Percentiles rank a stretch among this genome's conserved stretches.
Conservation (phyloP, 2,797 vertebrate species). For the Diplodus puntazzo region DNA sequence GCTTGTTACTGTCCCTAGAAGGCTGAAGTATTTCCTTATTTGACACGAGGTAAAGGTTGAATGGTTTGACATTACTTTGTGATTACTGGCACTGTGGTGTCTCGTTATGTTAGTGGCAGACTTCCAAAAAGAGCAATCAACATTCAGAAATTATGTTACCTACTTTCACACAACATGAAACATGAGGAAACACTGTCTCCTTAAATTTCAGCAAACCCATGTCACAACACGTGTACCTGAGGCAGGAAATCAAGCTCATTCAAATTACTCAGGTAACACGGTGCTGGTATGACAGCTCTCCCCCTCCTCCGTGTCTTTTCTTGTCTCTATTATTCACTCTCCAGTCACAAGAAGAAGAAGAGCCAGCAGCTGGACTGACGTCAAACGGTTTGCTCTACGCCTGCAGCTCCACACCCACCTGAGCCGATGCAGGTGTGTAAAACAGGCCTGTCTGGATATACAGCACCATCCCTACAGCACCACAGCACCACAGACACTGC, state of each 20-base stretch:
- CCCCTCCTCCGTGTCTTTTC: not conserved
- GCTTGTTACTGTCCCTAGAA: too few species aligned
- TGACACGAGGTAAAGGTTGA: not conserved
- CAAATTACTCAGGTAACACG: not conserved
- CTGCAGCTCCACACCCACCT: slow-evolving; percentile 30
- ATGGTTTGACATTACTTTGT: not conserved
- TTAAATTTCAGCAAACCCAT: not conserved
- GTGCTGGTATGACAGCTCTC: not conserved
- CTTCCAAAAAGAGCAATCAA: not conserved
- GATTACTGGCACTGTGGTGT: not conserved
- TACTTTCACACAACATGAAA: not conserved
- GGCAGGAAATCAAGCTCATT: slow-evolving; percentile 5
- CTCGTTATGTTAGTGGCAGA: not conserved
- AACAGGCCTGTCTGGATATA: slow-evolving; percentile 40
- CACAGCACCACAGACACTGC: not conserved
- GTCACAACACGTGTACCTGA: not conserved
- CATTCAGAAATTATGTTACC: not conserved
- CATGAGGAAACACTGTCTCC: too few species aligned
- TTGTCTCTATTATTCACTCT: not conserved
- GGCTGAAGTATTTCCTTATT: not conserved
- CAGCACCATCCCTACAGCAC: not conserved
- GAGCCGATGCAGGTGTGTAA: slow-evolving; percentile 7
- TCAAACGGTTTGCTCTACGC: slow-evolving; percentile 11
- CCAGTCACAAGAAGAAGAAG: slow-evolving; percentile 1
- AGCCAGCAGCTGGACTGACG: slow-evolving; percentile 23